phyloP scores from a whole-genome alignment of 2,113 vertebrate species.

The Pluvialis apricaria region DNA sequence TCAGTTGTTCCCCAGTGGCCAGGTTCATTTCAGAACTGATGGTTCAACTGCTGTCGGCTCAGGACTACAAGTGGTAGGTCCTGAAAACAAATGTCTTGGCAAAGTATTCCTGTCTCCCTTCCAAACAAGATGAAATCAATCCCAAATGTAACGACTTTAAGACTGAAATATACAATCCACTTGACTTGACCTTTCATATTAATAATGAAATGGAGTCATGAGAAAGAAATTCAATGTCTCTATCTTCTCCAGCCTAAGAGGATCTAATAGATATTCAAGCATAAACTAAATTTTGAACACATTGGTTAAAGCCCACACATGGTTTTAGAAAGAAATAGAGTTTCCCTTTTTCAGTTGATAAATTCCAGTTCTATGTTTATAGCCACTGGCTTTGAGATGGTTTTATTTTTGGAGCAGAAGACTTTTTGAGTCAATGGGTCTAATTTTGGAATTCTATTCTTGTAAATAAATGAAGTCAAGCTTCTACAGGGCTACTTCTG shows the following conservation, averaged over 20 bases:
- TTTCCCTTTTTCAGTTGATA: neutral
- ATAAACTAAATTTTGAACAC: neutral
- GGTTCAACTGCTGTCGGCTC: neutral
- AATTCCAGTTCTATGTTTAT: neutral
- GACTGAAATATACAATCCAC: neutral
- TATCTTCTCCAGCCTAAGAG: neutral
- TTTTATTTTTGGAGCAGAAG: neutral
- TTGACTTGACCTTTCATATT: conserved; percentile 4
- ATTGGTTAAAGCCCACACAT: neutral
- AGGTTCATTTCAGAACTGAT: neutral
- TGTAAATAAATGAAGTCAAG: neutral
- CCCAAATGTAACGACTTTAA: neutral
- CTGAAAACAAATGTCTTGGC: neutral
- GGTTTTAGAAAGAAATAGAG: neutral
- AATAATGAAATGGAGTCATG: neutral
- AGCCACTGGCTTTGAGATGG: neutral
- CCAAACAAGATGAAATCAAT: neutral
- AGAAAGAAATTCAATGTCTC: conserved; percentile 20
- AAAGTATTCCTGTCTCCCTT: neutral
- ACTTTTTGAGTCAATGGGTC: neutral
- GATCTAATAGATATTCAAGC: neutral
- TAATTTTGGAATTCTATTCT: neutral
- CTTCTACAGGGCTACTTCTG: neutral
- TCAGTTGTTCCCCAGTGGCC: neutral
- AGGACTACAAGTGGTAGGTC: neutral